These are phyloP conservation scores for Dendrocopos noguchii DNA, from an alignment of 2,113 vertebrate genomes.

Conservation along the genomic window DNA sequence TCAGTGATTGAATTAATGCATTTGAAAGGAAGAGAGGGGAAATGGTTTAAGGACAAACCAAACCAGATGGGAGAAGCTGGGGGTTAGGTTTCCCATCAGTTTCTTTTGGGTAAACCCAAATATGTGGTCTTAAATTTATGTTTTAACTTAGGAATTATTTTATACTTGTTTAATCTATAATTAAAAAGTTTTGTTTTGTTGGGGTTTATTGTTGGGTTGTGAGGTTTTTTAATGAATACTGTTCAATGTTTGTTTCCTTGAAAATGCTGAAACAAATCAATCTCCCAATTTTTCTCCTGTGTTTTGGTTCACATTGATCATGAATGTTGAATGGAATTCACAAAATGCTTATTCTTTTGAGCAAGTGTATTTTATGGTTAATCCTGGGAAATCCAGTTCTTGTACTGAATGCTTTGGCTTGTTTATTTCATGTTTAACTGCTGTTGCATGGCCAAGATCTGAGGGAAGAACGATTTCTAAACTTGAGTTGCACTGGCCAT, in stretches of 20 bases:
- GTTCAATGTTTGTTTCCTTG: neutral
- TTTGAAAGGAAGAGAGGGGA: conserved; percentile 12
- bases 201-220: too few relatives aligned
- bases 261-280: neutral
- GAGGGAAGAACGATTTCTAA: neutral
- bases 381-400: neutral
- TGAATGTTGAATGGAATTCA: neutral
- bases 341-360: neutral
- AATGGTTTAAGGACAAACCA: conserved; percentile 56
- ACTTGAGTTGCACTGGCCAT: neutral
- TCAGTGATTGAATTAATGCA: conserved; percentile 31
- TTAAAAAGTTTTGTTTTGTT: too few relatives aligned
- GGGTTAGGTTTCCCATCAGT: neutral
- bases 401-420: neutral
- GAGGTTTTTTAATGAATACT: neutral
- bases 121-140: neutral
- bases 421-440: neutral
- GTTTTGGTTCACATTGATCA: neutral
- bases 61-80: conserved; percentile 33
- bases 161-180: neutral
- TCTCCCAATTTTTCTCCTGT: rapidly evolving
- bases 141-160: neutral
- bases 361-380: neutral
- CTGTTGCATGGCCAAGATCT: neutral
- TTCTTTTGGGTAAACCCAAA: neutral